Conservation (phyloP, 1,140 invertebrate genomes). For the Heterodera schachtii region DNA sequence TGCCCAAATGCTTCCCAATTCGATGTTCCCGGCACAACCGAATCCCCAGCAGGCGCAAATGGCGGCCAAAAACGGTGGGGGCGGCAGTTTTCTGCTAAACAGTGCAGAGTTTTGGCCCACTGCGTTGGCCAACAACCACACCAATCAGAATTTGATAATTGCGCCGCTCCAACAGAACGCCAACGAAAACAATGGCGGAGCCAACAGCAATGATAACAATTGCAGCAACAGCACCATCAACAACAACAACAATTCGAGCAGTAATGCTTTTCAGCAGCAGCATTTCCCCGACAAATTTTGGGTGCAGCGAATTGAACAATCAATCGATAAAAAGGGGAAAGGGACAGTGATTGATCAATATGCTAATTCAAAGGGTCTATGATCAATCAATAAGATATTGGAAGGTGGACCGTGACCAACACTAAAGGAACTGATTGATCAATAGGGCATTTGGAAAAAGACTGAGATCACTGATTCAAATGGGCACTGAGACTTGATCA, state of each 20-base stretch:
- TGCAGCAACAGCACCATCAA: not conserved
- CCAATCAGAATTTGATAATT: not conserved
- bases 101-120: not conserved
- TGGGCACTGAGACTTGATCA: no score
- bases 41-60: not conserved
- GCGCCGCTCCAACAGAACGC: not conserved
- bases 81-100: slow-evolving; percentile 7
- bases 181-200: not conserved
- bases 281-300: not conserved
- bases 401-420: no score
- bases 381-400: no score
- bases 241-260: not conserved
- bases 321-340: no score
- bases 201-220: not conserved
- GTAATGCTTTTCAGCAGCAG: not conserved
- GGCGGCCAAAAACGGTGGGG: not conserved
- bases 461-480: no score
- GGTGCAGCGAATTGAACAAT: not conserved
- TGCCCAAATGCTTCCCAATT: slow-evolving; percentile 10
- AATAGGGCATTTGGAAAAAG: no score
- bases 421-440: no score
- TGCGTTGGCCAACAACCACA: not conserved
- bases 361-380: no score
- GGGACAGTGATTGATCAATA: no score
- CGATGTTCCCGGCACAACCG: not conserved